Base-by-base conservation (phyloP, 2,797 vertebrate species). In the Aulostomus chinensis region DNA sequence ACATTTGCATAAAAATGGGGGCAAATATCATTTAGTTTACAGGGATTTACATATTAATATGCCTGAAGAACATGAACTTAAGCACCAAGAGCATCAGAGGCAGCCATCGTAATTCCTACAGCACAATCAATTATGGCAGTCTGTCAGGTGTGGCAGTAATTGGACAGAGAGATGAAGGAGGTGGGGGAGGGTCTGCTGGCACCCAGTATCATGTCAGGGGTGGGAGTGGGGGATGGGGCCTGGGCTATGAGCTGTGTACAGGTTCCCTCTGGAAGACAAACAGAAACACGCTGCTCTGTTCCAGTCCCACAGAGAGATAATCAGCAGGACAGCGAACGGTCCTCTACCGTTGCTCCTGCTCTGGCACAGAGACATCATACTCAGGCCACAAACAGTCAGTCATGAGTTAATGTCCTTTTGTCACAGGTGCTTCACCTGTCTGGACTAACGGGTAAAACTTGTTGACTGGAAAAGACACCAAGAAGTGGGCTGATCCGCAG, bases 21-120 rank as follows among this genome's bases (percentile, higher is more conserved):
- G 58, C 60, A 62, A 46, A 70, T 73, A 73, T 68, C 50, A 70
- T 73, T 78, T 68, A 75, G 54, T 84, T 83, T 68, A 58, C 46
- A 36, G 76, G 67, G 73, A 81, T 84, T 82, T 81, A 70, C 78
- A 83, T 83, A 83, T 80, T 78, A 80, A 83, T 79, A 66, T 10
- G 61, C 52, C 48, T 77, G 66, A 71, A 63, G 66, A 29, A 68
- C 32, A 17, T 40, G 50, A 82, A 83, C 67, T 66, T 76, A 48
- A 71, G 78, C 81, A 79, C 29, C 62, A 8, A 26, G 35, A 48
- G 54, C 46, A 43, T 66, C 71, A 41, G 55, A 41, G 21, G 70
- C 71, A 48, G 64, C 68, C 58, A 30, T 49, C 41, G 15, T 49
- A 61, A 73, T 74, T 77, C 69, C 62, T 60, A 47, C 67, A 42